phyloP scores from a whole-genome alignment of 2,113 vertebrate species.

The Athene cunicularia region DNA sequence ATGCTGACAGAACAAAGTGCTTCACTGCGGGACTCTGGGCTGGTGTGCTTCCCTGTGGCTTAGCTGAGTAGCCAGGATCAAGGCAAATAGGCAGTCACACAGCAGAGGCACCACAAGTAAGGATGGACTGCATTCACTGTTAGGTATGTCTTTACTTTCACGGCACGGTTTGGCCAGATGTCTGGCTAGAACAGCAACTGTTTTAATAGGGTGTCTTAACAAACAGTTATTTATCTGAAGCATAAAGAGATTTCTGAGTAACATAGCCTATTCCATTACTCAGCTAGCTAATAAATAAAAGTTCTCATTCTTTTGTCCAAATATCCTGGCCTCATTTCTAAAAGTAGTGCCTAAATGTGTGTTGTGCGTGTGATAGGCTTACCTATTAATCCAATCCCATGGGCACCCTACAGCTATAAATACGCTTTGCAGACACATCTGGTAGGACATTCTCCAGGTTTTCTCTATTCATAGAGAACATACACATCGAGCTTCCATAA shows the following conservation, averaged over 20 bases:
- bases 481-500: neutral
- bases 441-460: neutral
- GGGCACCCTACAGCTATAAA: neutral
- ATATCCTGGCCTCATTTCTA: neutral
- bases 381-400: neutral
- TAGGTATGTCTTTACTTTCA: neutral
- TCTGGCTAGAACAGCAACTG: neutral
- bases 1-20: neutral
- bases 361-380: neutral
- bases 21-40: neutral
- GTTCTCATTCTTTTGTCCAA: neutral
- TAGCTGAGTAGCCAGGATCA: neutral
- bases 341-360: neutral
- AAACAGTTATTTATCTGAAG: neutral
- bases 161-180: neutral
- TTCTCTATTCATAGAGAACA: neutral
- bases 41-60: accelerated
- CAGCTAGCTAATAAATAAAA: neutral
- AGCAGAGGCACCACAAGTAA: neutral
- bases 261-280: neutral
- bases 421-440: neutral
- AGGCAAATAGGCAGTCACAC: neutral
- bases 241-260: neutral
- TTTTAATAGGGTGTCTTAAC: neutral
- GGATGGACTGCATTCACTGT: neutral